Percentiles rank a stretch among this genome's conserved stretches.
These are phyloP conservation scores for Petromus typicus DNA, from an alignment of 2,113 vertebrate genomes.

Conservation along the genomic window DNA sequence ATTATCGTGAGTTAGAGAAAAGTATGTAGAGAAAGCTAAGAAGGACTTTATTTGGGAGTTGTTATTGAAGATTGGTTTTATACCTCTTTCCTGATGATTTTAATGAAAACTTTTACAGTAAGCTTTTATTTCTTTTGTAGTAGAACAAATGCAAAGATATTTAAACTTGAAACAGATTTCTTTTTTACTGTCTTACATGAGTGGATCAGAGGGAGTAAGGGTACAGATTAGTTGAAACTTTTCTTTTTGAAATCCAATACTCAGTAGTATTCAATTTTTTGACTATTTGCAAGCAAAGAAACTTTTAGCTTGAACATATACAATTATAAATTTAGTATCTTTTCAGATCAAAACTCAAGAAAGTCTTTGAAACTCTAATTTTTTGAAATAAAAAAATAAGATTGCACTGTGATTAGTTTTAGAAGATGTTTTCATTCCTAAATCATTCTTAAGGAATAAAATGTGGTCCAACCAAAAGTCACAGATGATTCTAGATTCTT, in stretches of 20 bases:
- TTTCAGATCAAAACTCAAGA: neutral
- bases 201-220: neutral
- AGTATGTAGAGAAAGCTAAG: neutral
- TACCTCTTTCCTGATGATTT: neutral
- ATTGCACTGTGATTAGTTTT: conserved; percentile 31
- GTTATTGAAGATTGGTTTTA: conserved; percentile 1
- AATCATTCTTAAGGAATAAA: neutral
- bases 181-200: neutral
- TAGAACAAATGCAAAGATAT: neutral
- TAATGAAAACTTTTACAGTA: neutral
- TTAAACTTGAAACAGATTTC: conserved; percentile 21
- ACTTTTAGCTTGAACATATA: neutral
- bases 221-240: neutral
- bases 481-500: neutral
- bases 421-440: conserved; percentile 44
- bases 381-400: conserved; percentile 39
- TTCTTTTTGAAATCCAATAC: conserved; percentile 29
- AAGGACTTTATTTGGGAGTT: neutral
- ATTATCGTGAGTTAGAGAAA: neutral
- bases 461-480: neutral
- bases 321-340: neutral
- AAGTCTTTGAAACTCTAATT: neutral
- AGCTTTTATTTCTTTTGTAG: neutral
- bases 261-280: conserved; percentile 15
- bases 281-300: conserved; percentile 41